Conservation (phyloP, 1,140 invertebrate genomes). For the Drosophila willistoni region DNA sequence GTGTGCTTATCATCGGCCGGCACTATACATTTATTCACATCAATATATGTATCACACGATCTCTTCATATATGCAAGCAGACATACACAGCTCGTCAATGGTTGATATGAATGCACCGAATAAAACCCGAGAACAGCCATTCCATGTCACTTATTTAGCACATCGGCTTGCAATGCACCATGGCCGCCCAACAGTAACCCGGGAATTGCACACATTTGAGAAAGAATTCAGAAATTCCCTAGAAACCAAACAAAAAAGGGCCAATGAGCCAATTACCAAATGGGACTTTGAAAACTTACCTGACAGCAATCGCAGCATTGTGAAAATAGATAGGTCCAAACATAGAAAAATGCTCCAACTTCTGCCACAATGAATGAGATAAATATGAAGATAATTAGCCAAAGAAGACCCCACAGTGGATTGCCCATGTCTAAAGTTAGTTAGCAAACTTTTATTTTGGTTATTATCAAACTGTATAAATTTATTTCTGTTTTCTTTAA, state of each 20-base stretch:
- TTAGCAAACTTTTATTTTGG: not conserved
- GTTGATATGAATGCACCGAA: not conserved
- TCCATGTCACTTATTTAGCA: conserved; percentile 1
- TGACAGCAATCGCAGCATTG: conserved; percentile 44
- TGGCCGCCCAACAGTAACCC: conserved; percentile 44
- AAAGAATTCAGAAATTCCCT: conserved; percentile 35
- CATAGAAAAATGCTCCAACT: conserved; percentile 36
- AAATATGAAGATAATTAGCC: conserved; percentile 29
- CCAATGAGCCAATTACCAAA: not conserved
- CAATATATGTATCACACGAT: conserved; percentile 1
- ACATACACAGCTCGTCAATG: not conserved
- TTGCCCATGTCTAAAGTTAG: conserved; percentile 26
- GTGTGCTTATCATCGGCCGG: not conserved
- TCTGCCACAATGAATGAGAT: conserved; percentile 39
- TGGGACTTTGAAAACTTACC: conserved; percentile 15
- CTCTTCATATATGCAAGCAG: not conserved
- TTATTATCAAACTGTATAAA: no score
- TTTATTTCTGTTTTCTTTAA: not conserved
- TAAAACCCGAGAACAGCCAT: conserved; percentile 2
- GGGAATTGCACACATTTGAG: conserved; percentile 49
- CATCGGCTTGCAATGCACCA: conserved; percentile 43
- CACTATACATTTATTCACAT: not conserved
- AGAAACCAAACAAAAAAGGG: not conserved
- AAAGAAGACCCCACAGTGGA: conserved; percentile 49
- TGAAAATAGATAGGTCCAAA: conserved; percentile 38